Base-by-base conservation (phyloP, 1,140 invertebrate species). In the Coboldia fuscipes region DNA sequence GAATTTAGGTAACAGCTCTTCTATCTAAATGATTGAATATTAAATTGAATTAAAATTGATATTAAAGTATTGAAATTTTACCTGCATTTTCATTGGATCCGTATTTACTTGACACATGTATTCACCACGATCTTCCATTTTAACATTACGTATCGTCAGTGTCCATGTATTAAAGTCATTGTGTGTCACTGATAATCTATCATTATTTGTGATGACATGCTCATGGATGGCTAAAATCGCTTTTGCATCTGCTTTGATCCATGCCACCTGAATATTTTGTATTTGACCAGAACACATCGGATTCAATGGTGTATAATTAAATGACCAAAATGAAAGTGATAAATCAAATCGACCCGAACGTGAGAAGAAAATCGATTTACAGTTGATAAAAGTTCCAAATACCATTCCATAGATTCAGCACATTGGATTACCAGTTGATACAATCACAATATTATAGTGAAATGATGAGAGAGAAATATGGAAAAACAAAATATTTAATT, bases 31-130 rank as follows among this genome's bases (percentile, higher is more conserved):
- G n/a, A n/a, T n/a, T n/a, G n/a, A n/a, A n/a, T n/a, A n/a, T n/a
- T n/a, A n/a, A n/a, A n/a, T n/a, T n/a, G n/a, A n/a, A n/a, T n/a
- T n/a, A n/a, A n/a, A n/a, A n/a, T n/a, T n/a, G n/a, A n/a, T n/a
- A n/a, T n/a, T n/a, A n/a, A n/a, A n/a, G n/a, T 24, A 24, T 10
- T 15, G 14, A 13, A 29, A 29, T 10, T 5, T 68, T 51, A 85
- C 81, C 70, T 85, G 81, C 62, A 76, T 82, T 59, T 83, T 83
- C 80, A 92, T 88, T 12, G 85, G 84, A 57, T 89, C 76, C 38
- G 86, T 85, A 55, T 90, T 88, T 16, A 30, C 75, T 65, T 92
- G 86, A 60, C 85, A 90, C 78, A 88, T 89, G 49, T 84, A 83
- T 45, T 75, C 69, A 39, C 85, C 85, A 27, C 78, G 60, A 60